Evolutionary conservation across 2,797 vertebrate species (phyloP).

Genomic region (Rhabdophis nuchalis): DNA sequence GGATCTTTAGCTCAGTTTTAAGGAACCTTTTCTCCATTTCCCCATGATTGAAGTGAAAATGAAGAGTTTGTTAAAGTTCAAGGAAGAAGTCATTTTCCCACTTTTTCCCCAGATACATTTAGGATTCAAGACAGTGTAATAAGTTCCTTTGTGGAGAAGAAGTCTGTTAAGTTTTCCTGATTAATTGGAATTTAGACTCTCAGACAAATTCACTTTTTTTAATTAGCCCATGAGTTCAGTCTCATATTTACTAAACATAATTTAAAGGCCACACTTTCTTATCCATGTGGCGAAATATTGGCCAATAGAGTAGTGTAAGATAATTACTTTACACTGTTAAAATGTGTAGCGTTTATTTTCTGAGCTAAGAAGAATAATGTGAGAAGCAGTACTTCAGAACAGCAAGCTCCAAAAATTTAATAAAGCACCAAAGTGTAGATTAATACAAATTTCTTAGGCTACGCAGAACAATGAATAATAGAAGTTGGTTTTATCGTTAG

Average conservation of each 20-base stretch:
- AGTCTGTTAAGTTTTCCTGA: neutral
- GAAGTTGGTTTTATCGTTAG: neutral
- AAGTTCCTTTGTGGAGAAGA: neutral
- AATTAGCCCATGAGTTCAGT: neutral
- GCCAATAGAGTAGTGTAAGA: neutral
- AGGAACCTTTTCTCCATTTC: neutral
- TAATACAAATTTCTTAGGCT: neutral
- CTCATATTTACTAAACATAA: neutral
- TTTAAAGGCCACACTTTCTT: neutral
- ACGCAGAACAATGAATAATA: too few relatives aligned
- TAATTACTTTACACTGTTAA: neutral
- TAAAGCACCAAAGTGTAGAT: neutral
- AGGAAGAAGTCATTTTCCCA: neutral
- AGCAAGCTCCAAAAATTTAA: neutral
- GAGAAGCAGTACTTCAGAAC: neutral
- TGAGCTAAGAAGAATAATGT: neutral
- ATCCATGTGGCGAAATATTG: neutral
- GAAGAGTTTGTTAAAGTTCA: neutral
- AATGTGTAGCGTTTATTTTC: neutral
- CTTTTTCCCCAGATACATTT: neutral
- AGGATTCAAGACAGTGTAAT: neutral
- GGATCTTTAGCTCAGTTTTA: neutral
- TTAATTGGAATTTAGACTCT: neutral
- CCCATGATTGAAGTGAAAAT: neutral
- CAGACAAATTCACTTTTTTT: neutral